These are phyloP conservation scores for Drosophila multiciliata DNA, from an alignment of 2,888 invertebrate species.

Conservation along the genomic window DNA sequence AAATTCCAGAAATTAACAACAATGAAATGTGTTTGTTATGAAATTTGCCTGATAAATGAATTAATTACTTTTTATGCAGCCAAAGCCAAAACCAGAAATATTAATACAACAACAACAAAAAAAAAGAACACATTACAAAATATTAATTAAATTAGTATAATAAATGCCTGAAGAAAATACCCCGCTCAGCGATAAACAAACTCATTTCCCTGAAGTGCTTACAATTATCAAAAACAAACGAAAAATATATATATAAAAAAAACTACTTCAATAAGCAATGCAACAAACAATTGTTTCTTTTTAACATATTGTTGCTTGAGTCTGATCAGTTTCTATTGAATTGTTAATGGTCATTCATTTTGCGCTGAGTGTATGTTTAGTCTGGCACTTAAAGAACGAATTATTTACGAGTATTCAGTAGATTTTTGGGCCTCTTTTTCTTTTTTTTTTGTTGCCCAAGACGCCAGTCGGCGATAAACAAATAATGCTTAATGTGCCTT, in stretches of 20 bases:
- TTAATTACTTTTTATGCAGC: constrained; percentile 46
- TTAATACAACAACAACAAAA: background rate
- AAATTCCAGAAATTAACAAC: constrained; percentile 54
- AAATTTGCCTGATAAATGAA: constrained; percentile 50
- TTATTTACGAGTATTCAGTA: constrained; percentile 70
- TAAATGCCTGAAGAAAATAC: background rate
- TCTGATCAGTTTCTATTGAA: constrained; percentile 36
- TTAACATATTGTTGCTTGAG: constrained; percentile 19
- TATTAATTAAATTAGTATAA: constrained; percentile 44
- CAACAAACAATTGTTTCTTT: constrained; percentile 33
- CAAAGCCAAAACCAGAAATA: constrained; percentile 18
- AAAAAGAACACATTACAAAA: constrained; percentile 22
- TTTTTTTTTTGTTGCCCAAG: constrained; percentile 21
- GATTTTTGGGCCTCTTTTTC: constrained; percentile 22
- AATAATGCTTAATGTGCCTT: constrained; percentile 66
- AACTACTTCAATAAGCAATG: background rate
- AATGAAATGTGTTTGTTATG: constrained; percentile 53
- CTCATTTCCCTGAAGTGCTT: constrained; percentile 11
- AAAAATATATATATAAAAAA: background rate
- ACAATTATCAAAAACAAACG: background rate
- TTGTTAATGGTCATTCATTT: constrained; percentile 32
- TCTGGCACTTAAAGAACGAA: constrained; percentile 58
- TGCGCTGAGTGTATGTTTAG: constrained; percentile 46
- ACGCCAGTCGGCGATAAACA: constrained; percentile 55
- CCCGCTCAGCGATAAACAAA: constrained; percentile 15